Percentiles rank a stretch among this genome's conserved stretches.
phyloP scores from a whole-genome alignment of 2,888 invertebrate genomes.

The Caenorhabditis plicata region DNA sequence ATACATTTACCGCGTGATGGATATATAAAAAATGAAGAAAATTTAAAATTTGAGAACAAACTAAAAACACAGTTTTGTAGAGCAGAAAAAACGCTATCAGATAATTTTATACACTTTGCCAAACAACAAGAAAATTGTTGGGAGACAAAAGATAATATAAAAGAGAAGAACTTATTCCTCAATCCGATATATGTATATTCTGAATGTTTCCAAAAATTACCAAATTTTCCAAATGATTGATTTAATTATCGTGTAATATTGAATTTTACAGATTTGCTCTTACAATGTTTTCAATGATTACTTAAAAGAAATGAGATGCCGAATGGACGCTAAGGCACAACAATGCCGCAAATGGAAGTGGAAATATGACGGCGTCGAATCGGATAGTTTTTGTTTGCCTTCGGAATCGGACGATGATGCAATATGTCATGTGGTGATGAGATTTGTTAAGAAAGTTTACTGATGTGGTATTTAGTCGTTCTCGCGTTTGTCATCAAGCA shows the following conservation, averaged over 20 bases:
- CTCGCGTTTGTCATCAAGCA: conserved; percentile 54
- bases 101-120: no score
- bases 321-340: conserved; percentile 29
- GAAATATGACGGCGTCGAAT: conserved; percentile 45
- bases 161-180: no score
- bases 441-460: background rate
- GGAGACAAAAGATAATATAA: no score
- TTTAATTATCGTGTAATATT: background rate
- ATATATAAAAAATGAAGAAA: no score
- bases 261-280: conserved; percentile 21
- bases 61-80: no score
- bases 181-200: no score
- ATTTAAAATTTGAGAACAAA: no score
- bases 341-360: conserved; percentile 40
- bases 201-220: no score
- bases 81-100: no score
- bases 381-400: conserved; percentile 34
- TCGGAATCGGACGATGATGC: conserved; percentile 47
- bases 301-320: conserved; percentile 24
- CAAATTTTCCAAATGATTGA: no score
- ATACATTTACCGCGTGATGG: conserved; percentile 6
- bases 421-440: conserved; percentile 19
- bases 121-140: no score
- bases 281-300: conserved; percentile 15
- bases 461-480: conserved; percentile 36